Conservation (phyloP, 2,888 invertebrate species). For the Trichogramma dendrolimi region DNA sequence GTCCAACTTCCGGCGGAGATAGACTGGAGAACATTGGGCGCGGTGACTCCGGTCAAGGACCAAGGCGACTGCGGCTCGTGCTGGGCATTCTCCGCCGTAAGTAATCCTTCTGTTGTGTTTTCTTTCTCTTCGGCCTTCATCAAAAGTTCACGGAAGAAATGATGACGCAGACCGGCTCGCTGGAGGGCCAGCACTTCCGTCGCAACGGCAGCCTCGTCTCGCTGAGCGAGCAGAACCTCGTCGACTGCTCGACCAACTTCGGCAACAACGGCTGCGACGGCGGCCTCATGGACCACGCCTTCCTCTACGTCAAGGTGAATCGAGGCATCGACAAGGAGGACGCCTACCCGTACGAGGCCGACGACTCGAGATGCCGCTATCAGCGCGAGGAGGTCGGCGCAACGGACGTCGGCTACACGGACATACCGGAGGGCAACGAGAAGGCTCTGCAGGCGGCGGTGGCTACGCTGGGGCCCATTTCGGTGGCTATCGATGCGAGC, state of each 20-base stretch:
- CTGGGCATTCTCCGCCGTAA: conserved; percentile 62
- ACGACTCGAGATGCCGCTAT: conserved; percentile 51
- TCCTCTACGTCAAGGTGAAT: conserved; percentile 78
- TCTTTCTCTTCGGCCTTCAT: too few relatives aligned
- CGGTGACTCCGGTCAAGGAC: conserved; percentile 84
- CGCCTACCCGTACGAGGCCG: conserved; percentile 79
- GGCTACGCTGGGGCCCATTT: conserved; percentile 79
- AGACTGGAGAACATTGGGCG: conserved; percentile 81
- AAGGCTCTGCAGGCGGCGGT: conserved; percentile 70
- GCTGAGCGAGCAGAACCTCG: conserved; percentile 86
- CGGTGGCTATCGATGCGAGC: conserved; percentile 87
- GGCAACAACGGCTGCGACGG: conserved; percentile 91
- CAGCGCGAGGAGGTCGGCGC: conserved; percentile 67
- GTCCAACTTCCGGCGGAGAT: conserved; percentile 66
- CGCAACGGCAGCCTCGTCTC: conserved; percentile 72
- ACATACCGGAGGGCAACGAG: conserved; percentile 72
- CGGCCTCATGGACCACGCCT: conserved; percentile 79
- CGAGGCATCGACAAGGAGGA: conserved; percentile 85
- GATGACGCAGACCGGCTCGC: conserved; percentile 68
- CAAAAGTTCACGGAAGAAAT: background rate
- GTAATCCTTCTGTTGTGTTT: too few relatives aligned
- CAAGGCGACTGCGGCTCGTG: conserved; percentile 73
- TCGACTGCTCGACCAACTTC: conserved; percentile 79
- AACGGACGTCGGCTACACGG: conserved; percentile 74
- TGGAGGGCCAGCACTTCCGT: conserved; percentile 87